Percentiles rank a stretch among this genome's conserved stretches.
Evolutionary conservation across 2,888 invertebrate species (phyloP).

Genomic region (Drosophila ustulata): DNA sequence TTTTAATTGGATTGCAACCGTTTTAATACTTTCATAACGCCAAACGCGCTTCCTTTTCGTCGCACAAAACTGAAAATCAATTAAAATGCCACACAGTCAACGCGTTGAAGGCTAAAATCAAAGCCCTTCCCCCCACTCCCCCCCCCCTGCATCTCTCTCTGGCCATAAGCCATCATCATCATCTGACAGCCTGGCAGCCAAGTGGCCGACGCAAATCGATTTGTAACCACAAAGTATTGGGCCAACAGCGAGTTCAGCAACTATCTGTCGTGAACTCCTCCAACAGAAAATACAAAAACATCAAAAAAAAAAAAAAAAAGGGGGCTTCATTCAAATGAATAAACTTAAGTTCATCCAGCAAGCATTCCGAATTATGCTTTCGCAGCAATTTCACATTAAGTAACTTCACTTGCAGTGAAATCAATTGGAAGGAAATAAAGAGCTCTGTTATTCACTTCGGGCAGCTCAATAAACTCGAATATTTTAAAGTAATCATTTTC

Average conservation of each 20-base stretch:
- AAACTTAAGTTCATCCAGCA: not conserved
- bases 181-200: constrained; percentile 18
- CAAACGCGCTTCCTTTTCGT: constrained; percentile 32
- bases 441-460: too few species aligned
- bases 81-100: constrained; percentile 60
- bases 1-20: constrained; percentile 76
- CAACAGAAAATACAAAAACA: not conserved
- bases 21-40: constrained; percentile 72
- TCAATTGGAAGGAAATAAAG: not conserved
- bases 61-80: constrained; percentile 67
- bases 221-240: constrained; percentile 20
- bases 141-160: not conserved
- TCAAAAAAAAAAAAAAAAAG: too few species aligned
- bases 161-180: constrained; percentile 3
- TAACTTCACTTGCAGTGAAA: not conserved
- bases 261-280: constrained; percentile 2
- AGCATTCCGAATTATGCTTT: not conserved
- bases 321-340: not conserved
- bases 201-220: constrained; percentile 38
- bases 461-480: too few species aligned
- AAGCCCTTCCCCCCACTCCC: constrained; percentile 5
- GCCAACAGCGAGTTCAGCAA: constrained; percentile 12
- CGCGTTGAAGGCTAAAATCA: constrained; percentile 60
- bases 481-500: too few species aligned
- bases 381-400: not conserved